Evolutionary conservation across 64 coral and sea anemone species (phyloP).

Genomic region (Montipora efflorescens): DNA sequence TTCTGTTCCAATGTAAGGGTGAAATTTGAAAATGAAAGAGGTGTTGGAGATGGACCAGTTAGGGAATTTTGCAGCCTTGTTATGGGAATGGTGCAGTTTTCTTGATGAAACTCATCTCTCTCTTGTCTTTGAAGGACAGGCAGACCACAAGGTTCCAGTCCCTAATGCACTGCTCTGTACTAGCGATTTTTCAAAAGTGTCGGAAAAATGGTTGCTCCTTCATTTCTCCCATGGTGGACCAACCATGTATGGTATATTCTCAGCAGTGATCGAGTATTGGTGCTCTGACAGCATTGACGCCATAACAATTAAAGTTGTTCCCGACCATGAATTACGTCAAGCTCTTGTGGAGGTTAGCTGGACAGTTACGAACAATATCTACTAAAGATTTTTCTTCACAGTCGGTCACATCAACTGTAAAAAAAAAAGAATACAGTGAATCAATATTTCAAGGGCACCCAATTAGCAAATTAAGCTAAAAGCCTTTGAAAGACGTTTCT

Average conservation of each 20-base stretch:
- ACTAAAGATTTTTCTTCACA: no score
- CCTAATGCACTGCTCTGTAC: conserved; percentile 17
- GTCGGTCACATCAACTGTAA: no score
- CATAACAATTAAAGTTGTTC: conserved; percentile 15
- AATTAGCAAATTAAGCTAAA: no score
- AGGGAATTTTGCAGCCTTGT: conserved; percentile 36
- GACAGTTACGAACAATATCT: background rate
- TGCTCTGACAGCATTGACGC: conserved; percentile 2
- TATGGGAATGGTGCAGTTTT: conserved; percentile 19
- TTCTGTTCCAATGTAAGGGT: conserved; percentile 1
- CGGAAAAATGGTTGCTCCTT: conserved; percentile 25
- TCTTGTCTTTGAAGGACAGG: conserved; percentile 24
- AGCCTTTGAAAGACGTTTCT: no score
- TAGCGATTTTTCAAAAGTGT: conserved; percentile 3
- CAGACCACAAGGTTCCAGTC: conserved; percentile 38
- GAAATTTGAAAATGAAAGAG: conserved; percentile 16
- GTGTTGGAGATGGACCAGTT: conserved; percentile 33
- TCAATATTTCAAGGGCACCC: no score
- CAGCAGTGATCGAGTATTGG: conserved; percentile 24
- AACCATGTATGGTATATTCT: conserved; percentile 16
- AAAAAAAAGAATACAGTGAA: no score
- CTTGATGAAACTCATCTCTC: background rate
- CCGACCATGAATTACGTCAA: conserved; percentile 26
- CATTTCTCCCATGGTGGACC: conserved; percentile 40
- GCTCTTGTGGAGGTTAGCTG: conserved; percentile 20